Evolutionary conservation across 2,113 vertebrate genomes (phyloP), one percentile per base, ranked within the genome.

Genomic region (Sclerurus mexicanus): DNA sequence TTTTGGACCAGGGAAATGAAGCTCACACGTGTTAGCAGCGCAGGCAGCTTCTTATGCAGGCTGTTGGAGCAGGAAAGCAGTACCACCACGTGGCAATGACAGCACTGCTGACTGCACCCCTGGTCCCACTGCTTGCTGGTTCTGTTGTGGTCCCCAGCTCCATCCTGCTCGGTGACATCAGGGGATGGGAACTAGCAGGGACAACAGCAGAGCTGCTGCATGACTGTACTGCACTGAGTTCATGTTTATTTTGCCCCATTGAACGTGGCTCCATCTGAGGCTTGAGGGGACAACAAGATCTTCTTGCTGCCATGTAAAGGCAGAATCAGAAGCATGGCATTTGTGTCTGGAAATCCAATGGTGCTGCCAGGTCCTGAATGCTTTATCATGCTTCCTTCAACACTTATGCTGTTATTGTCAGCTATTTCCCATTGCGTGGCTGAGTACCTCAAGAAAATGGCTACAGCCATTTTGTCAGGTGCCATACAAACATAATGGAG

Each of bases 21-120:
- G 40, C 8, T 52, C 2, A 2, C 2, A 5, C 0, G 0, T 4
- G 2, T 1, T 10, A 68, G 30, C 33, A 21, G 35, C 14, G 42
- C 28, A 8, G 31, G 28, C 35, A 42, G 28, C 1, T 55, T 73
- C 47, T 33, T 4, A 4, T 40, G 33, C 28, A 24, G 31, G 21
- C 16, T 24, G 27, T 2, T 59, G 69, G 35, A 71, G 33, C 47
- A 71, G 15, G 31, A 46, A 39, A 58, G 27, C 8, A 4, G 12
- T 17, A 63, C n/a, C 21, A 9, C n/a, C 52, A 9, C 0, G 0
- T 8, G 23, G 11, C 73, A 47, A 5, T 3, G 35, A 12, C 17
- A 39, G 59, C 23, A 10, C 24, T 16, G 40, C 22, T 72, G 63
- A 25, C n/a, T 35, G 25, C 80, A 46, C 1, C 10, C 4, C 39